A percentile compares a stretch with the other conserved stretches of the same genome.
Evolutionary conservation across 2,888 invertebrate genomes (phyloP).

Genomic region (Amphipoea oculea): DNA sequence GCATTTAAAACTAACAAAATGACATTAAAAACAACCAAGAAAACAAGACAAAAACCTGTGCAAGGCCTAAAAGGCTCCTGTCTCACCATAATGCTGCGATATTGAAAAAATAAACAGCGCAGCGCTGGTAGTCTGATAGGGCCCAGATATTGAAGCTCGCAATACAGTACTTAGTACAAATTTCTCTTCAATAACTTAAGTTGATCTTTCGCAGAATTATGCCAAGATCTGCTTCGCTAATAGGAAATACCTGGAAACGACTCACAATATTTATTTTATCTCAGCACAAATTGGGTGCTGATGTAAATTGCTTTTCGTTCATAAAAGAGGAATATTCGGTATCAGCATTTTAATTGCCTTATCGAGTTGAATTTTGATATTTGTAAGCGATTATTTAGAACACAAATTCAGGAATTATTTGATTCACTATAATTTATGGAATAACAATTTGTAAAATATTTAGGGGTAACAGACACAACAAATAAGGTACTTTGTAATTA

Average conservation of each 20-base stretch:
- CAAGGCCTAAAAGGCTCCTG: background rate
- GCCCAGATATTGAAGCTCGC: background rate
- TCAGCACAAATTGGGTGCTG: constrained; percentile 22
- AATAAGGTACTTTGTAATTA: background rate
- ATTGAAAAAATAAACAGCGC: background rate
- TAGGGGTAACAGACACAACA: background rate
- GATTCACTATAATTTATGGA: background rate
- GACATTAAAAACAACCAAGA: background rate
- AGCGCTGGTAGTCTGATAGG: background rate
- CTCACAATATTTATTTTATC: constrained; percentile 25
- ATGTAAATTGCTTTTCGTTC: constrained; percentile 30
- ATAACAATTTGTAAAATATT: background rate
- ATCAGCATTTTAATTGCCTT: constrained; percentile 23
- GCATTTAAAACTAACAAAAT: background rate
- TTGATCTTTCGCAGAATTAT: constrained; percentile 5
- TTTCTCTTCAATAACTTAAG: background rate
- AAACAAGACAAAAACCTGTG: background rate
- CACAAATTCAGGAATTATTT: constrained; percentile 6
- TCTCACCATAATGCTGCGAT: background rate
- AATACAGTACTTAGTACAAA: background rate
- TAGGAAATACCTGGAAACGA: constrained; percentile 28
- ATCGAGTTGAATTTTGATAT: constrained; percentile 31
- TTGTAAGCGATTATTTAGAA: constrained; percentile 16
- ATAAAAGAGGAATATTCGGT: constrained; percentile 9
- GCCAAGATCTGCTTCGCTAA: constrained; percentile 9